Evolutionary conservation across 2,888 invertebrate genomes (phyloP).

Genomic region (Trypoxylon attenuatum): DNA sequence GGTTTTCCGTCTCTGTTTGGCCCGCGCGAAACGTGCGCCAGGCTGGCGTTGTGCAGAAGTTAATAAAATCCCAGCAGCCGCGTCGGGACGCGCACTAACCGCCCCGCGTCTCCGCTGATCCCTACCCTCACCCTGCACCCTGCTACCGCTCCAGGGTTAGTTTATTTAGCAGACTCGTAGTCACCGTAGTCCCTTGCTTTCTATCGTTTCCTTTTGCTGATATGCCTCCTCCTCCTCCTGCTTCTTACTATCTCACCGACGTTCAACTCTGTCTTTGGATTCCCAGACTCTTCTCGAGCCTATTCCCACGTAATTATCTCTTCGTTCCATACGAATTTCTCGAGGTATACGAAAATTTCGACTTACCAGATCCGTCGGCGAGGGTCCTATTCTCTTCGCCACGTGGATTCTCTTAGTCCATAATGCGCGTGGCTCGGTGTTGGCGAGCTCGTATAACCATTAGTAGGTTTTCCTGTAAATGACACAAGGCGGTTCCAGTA

Average conservation of each 20-base stretch:
- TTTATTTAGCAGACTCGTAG: constrained; percentile 73
- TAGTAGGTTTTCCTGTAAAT: too few species aligned
- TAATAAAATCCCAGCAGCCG: constrained; percentile 73
- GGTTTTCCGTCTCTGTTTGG: constrained; percentile 31
- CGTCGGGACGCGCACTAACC: constrained; percentile 57
- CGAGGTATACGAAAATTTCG: too few species aligned
- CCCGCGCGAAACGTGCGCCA: constrained; percentile 49
- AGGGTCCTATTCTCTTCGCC: too few species aligned
- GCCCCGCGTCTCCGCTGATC: constrained; percentile 40
- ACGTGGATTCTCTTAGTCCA: too few species aligned
- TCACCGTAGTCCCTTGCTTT: constrained; percentile 49
- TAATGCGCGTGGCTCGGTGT: too few species aligned
- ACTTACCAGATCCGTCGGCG: too few species aligned
- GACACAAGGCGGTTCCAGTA: too few species aligned
- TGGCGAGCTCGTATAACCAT: too few species aligned
- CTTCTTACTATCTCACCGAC: constrained; percentile 21
- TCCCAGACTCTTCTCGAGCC: too few species aligned
- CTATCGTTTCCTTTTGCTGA: constrained; percentile 44
- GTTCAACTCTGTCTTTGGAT: constrained; percentile 24
- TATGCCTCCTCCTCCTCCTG: constrained; percentile 40
- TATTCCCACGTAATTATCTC: too few species aligned
- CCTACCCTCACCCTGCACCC: constrained; percentile 31
- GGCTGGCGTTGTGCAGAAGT: constrained; percentile 71
- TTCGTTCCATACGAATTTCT: too few species aligned
- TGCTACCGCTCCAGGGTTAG: constrained; percentile 58